phyloP scores from a whole-genome alignment of 1,140 invertebrate species.

The Stenopsyche tienmushanensis region DNA sequence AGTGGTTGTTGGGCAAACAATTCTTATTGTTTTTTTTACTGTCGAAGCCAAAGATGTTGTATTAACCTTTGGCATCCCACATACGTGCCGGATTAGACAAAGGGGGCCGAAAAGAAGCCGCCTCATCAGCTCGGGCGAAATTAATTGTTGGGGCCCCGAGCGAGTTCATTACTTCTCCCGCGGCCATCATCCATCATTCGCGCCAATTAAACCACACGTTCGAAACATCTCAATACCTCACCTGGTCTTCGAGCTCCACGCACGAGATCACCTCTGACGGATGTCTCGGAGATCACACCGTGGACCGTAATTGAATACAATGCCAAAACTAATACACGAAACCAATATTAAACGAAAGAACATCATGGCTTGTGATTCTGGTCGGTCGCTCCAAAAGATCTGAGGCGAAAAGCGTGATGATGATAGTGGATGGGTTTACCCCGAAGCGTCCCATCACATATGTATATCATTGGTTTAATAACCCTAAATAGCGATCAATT shows the following conservation, averaged over 20 bases:
- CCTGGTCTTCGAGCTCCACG: no score
- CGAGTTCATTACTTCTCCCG: conserved; percentile 5
- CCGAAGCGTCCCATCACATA: conserved; percentile 12
- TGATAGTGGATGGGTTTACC: neutral
- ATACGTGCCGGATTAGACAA: conserved; percentile 16
- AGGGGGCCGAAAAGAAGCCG: conserved; percentile 13
- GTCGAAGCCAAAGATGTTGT: no score
- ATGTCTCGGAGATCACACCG: no score
- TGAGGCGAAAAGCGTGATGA: conserved; percentile 24
- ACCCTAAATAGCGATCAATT: conserved; percentile 19
- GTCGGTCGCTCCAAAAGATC: no score
- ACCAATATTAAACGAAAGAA: no score
- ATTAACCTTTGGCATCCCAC: conserved; percentile 21
- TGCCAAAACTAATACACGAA: no score
- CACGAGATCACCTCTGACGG: no score
- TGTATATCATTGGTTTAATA: conserved; percentile 14
- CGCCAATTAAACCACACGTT: conserved; percentile 19
- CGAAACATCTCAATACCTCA: conserved; percentile 20
- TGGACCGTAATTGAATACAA: no score
- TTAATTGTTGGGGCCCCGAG: conserved; percentile 16
- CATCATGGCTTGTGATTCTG: no score
- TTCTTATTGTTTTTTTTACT: no score
- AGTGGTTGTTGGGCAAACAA: no score
- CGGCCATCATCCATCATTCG: conserved; percentile 16
- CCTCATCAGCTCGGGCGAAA: conserved; percentile 5